Conservation (phyloP, 2,113 vertebrate genomes). For the Lepisosteus oculatus region DNA sequence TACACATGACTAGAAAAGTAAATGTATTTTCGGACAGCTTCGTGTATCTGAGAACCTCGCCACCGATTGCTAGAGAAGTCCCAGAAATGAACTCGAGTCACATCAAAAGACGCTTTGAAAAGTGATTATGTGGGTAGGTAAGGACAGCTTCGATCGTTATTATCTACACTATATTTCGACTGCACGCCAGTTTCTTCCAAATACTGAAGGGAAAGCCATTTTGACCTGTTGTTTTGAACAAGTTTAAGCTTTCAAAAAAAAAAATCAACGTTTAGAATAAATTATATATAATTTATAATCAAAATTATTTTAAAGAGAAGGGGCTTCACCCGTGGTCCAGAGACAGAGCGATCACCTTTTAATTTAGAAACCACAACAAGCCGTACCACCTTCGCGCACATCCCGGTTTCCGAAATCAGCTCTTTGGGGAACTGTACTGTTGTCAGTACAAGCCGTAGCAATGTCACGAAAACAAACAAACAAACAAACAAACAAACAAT, state of each 20-base stretch:
- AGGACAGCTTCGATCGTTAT: not conserved
- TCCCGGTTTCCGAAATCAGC: constrained; percentile 32
- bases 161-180: no score
- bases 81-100: not conserved
- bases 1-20: constrained; percentile 50
- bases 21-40: constrained; percentile 11
- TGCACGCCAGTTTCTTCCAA: no score
- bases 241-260: no score
- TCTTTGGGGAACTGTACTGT: constrained; percentile 28
- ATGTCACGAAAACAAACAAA: constrained; percentile 19
- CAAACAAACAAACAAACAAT: not conserved
- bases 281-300: no score
- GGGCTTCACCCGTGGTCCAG: no score
- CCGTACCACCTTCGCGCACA: constrained; percentile 72
- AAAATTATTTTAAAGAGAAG: no score
- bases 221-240: no score
- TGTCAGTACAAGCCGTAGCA: constrained; percentile 43
- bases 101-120: not conserved
- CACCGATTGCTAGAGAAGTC: not conserved
- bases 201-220: no score
- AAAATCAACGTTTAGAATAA: no score
- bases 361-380: constrained; percentile 51
- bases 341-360: not conserved
- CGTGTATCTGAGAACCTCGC: not conserved
- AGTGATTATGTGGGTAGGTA: not conserved